Evolutionary conservation across 2,888 invertebrate genomes (phyloP), one percentile per base, ranked within the genome.

Genomic region (Clistopyga incitator): DNA sequence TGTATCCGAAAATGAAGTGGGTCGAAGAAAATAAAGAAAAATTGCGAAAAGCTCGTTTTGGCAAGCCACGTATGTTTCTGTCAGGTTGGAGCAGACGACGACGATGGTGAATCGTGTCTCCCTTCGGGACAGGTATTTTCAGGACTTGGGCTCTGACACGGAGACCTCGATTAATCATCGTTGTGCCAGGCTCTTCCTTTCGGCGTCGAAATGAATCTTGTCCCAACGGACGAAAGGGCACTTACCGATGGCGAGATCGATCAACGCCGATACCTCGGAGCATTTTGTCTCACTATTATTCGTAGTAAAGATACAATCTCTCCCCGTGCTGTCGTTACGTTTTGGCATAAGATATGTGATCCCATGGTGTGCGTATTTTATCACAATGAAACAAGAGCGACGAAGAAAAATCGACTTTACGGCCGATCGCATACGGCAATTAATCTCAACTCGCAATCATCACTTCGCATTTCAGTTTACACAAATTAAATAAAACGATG

Each of bases 91-190:
- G n/a, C 23, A 50, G 38, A 38, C 38, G 50, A 67, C 8, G 18
- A n/a, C 20, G 29, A 29, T 13, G 64, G 1, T 38, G 64, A 18
- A 20, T 70, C 34, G 34, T 50, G 34, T 70, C 52, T 11, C 52
- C 34, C 50, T 71, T 71, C 42, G 25, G 13, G 42, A 23, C 54
- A 65, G 72, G 65, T 72, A 72, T 72, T 79, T 59, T 79, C 45
- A 34, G 78, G 54, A 52, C 45, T 72, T 56, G 45, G 25, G 72
- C 38, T 54, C 42, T 59, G 45, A 59, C 42, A 20, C 11, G 29
- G 23, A 25, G 29, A 11, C 34, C 47, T 47, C 56, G 65, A 79
- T 79, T 74, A 67, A 79, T 79, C 79, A 79, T 79, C 59, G 47
- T 56, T 74, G 52, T 38, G 65, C 25, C 77, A 64, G 56, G 59